Percentiles rank a stretch among this genome's conserved stretches.
phyloP scores from a whole-genome alignment of 2,888 invertebrate genomes.

The Agonopterix heracliana region DNA sequence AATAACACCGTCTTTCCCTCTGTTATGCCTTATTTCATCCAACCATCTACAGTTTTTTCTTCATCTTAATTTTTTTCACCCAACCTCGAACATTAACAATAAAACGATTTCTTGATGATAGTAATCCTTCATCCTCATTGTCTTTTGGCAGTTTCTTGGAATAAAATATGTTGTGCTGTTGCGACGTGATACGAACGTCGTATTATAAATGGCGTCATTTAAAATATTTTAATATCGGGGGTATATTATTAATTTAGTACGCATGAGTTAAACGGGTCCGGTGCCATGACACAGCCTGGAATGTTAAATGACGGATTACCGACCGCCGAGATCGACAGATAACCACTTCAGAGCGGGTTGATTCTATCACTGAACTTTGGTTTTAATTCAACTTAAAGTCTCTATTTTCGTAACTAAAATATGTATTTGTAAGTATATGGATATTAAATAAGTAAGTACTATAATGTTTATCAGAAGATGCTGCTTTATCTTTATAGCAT shows the following conservation, averaged over 20 bases:
- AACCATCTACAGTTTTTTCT: constrained; percentile 64
- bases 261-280: constrained; percentile 64
- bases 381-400: constrained; percentile 4
- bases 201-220: constrained; percentile 74
- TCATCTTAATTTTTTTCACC: constrained; percentile 52
- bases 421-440: too few species aligned
- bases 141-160: constrained; percentile 75
- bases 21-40: constrained; percentile 68
- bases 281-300: constrained; percentile 68
- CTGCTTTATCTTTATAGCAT: too few species aligned
- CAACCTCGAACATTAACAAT: constrained; percentile 64
- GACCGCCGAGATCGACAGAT: constrained; percentile 65
- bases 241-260: constrained; percentile 74
- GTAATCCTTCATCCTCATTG: constrained; percentile 75
- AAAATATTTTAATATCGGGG: constrained; percentile 75
- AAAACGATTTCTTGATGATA: constrained; percentile 71
- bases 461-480: too few species aligned
- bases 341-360: constrained; percentile 49
- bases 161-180: constrained; percentile 70
- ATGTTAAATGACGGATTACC: constrained; percentile 75
- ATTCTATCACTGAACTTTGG: constrained; percentile 47
- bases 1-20: constrained; percentile 70
- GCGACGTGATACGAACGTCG: constrained; percentile 71
- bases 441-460: too few species aligned
- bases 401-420: too few species aligned